These are phyloP conservation scores for Lethocerus indicus DNA, from an alignment of 1,140 invertebrate genomes.

Conservation along the genomic window DNA sequence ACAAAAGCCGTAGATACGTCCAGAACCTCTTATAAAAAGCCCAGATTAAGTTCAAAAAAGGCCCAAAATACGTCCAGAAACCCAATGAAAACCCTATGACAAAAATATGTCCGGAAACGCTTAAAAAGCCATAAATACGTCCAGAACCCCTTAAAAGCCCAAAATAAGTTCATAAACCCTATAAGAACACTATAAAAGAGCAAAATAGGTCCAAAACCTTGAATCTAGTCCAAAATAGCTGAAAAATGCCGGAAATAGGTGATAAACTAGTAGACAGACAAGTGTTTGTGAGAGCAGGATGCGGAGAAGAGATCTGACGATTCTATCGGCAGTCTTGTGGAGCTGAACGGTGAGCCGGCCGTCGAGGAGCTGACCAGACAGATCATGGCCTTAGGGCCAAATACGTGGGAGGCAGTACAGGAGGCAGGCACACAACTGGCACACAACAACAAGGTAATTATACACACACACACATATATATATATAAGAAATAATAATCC, in stretches of 20 bases:
- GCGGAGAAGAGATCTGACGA: conserved; percentile 47
- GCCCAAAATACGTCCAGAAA: too few species aligned
- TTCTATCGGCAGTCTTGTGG: conserved; percentile 37
- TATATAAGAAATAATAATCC: too few species aligned
- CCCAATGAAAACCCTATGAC: too few species aligned
- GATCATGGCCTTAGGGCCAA: conserved; percentile 55
- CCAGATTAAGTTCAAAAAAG: too few species aligned
- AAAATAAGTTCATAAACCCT: too few species aligned
- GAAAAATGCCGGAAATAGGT: background rate
- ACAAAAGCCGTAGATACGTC: too few species aligned
- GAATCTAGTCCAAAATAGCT: background rate
- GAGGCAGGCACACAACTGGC: conserved; percentile 45
- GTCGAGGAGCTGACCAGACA: conserved; percentile 54
- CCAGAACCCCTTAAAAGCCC: too few species aligned
- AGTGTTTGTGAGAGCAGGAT: conserved; percentile 29
- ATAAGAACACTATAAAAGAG: background rate
- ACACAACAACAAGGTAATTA: conserved; percentile 12
- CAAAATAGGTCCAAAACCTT: background rate
- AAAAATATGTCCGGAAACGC: too few species aligned
- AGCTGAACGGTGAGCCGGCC: conserved; percentile 43
- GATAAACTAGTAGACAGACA: background rate
- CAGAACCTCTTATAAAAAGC: too few species aligned
- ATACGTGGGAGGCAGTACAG: conserved; percentile 57
- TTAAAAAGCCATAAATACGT: too few species aligned
- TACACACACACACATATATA: background rate